Percentiles rank a stretch among this genome's conserved stretches.
Evolutionary conservation across 2,888 invertebrate genomes (phyloP).

Genomic region (Chalcis sispes): DNA sequence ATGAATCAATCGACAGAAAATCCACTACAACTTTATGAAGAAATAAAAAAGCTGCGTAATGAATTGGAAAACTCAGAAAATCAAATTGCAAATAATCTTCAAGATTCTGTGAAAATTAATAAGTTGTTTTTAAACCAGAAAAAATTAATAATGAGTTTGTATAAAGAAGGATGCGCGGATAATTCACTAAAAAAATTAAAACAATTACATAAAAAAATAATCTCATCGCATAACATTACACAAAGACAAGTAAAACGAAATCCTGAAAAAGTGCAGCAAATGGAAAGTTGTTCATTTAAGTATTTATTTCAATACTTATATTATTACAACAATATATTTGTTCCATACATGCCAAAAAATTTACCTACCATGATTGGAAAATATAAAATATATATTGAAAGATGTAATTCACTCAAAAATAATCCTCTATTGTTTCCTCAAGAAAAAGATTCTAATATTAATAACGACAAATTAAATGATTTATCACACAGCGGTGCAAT

Average conservation of each 20-base stretch:
- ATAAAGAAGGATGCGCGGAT: slow-evolving; percentile 38
- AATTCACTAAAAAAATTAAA: slow-evolving; percentile 24
- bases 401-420: slow-evolving; percentile 19
- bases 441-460: slow-evolving; percentile 11
- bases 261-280: not conserved
- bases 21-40: slow-evolving; percentile 44
- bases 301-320: slow-evolving; percentile 20
- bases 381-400: slow-evolving; percentile 13
- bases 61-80: not conserved
- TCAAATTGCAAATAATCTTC: not conserved
- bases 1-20: slow-evolving; percentile 34
- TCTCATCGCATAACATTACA: not conserved
- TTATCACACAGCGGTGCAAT: not conserved
- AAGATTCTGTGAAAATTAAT: not conserved
- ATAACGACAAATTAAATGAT: not conserved
- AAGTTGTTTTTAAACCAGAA: slow-evolving; percentile 9
- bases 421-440: slow-evolving; percentile 30
- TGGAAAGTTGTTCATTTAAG: not conserved
- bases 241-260: not conserved
- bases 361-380: not conserved
- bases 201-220: slow-evolving; percentile 5
- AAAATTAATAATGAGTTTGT: slow-evolving; percentile 40
- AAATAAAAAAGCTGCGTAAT: slow-evolving; percentile 7
- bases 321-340: slow-evolving; percentile 51
- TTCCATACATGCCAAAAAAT: slow-evolving; percentile 22